Evolutionary conservation across 2,888 invertebrate species (phyloP).

Genomic region (Netelia inedita): DNA sequence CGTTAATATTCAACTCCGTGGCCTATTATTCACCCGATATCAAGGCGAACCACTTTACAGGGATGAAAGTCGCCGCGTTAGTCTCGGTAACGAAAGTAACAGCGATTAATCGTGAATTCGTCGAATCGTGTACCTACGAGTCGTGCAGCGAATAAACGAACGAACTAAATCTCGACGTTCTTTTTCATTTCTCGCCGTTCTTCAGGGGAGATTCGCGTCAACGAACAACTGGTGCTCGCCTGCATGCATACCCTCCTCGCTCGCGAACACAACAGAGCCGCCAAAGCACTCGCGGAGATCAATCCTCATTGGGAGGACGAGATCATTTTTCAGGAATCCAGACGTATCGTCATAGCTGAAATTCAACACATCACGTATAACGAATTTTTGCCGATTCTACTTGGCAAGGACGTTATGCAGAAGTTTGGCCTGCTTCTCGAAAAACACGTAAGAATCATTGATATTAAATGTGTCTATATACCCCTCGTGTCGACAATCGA

Average conservation of each 20-base stretch:
- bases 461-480: neutral
- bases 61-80: conserved; percentile 36
- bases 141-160: too few species aligned
- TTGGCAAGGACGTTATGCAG: conserved; percentile 96
- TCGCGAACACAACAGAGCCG: conserved; percentile 95
- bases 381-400: conserved; percentile 94
- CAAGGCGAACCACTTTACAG: conserved; percentile 48
- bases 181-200: conserved; percentile 59
- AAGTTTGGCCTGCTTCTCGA: conserved; percentile 94
- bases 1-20: too few species aligned
- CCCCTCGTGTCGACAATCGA: neutral
- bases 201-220: conserved; percentile 95
- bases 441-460: conserved; percentile 88
- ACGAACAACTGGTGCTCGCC: conserved; percentile 95
- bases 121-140: too few species aligned
- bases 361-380: conserved; percentile 96
- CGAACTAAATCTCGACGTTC: neutral
- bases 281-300: conserved; percentile 90
- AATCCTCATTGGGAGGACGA: conserved; percentile 98
- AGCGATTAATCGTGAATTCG: neutral
- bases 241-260: conserved; percentile 97
- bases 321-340: conserved; percentile 94
- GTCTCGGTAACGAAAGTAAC: conserved; percentile 20
- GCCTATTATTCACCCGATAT: neutral
- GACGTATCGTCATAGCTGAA: conserved; percentile 93